A percentile compares a stretch with the other conserved stretches of the same genome.
phyloP scores from a whole-genome alignment of 2,113 vertebrate genomes.

The Psophia crepitans region DNA sequence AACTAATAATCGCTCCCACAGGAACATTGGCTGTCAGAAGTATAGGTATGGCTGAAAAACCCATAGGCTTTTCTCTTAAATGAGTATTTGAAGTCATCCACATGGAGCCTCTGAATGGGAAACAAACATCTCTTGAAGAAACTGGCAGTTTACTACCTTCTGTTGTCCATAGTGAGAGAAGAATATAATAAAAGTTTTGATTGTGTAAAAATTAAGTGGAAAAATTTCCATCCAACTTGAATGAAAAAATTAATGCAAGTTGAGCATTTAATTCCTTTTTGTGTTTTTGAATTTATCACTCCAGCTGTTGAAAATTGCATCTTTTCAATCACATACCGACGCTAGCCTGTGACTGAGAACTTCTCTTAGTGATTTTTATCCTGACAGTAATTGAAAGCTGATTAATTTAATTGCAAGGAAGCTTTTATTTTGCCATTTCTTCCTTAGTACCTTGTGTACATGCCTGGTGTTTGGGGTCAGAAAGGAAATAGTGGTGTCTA shows the following conservation, averaged over 20 bases:
- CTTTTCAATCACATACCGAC: not conserved
- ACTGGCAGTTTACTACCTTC: not conserved
- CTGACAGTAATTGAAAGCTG: conserved; percentile 53
- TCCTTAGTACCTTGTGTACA: not conserved
- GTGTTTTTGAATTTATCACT: not conserved
- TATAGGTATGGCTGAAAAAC: not conserved
- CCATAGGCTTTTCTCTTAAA: not conserved
- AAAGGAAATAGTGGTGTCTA: conserved; percentile 31
- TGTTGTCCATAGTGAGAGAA: not conserved
- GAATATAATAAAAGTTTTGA: not conserved
- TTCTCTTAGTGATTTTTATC: conserved; percentile 30
- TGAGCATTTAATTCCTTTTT: not conserved
- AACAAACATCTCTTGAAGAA: not conserved
- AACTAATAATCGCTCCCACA: not conserved
- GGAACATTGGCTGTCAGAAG: not conserved
- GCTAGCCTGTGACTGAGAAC: not conserved
- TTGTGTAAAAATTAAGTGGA: not conserved
- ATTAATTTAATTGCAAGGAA: conserved; percentile 61
- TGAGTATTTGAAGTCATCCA: not conserved
- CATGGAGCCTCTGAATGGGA: not conserved
- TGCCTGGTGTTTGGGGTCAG: conserved; percentile 19
- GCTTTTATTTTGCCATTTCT: conserved; percentile 24
- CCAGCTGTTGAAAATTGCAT: not conserved
- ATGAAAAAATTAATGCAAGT: not conserved
- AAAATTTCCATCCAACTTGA: not conserved